phyloP scores from a whole-genome alignment of 2,888 invertebrate species.

The Balanococcus diminutus region DNA sequence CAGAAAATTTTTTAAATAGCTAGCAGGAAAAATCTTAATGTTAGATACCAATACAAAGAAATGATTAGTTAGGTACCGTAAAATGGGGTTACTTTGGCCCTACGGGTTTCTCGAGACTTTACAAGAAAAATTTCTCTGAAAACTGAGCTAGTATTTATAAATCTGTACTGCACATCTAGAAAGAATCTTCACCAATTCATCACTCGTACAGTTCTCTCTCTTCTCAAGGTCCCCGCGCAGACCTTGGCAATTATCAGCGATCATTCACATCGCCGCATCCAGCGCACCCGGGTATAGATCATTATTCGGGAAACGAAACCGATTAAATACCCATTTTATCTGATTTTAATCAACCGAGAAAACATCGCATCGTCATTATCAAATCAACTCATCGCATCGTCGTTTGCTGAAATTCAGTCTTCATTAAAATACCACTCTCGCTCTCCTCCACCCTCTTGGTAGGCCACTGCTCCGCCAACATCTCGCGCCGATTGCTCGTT shows the following conservation, averaged over 20 bases:
- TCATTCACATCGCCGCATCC: background rate
- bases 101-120: too few relatives aligned
- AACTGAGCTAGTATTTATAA: too few relatives aligned
- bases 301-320: background rate
- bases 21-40: too few relatives aligned
- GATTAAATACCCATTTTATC: background rate
- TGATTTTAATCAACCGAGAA: background rate
- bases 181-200: too few relatives aligned
- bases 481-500: background rate
- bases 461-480: background rate
- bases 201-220: background rate
- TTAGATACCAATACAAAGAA: too few relatives aligned
- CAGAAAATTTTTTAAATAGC: too few relatives aligned
- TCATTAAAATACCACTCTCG: conserved; percentile 11
- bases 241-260: background rate
- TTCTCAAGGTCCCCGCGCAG: background rate
- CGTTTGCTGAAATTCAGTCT: background rate
- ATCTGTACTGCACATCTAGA: too few relatives aligned
- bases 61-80: too few relatives aligned
- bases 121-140: too few relatives aligned
- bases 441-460: too few relatives aligned
- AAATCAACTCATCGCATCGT: background rate
- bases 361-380: background rate
- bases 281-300: too few relatives aligned
- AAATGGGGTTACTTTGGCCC: too few relatives aligned